Conservation (phyloP, 2,113 vertebrate species). For the Centropus bengalensis region DNA sequence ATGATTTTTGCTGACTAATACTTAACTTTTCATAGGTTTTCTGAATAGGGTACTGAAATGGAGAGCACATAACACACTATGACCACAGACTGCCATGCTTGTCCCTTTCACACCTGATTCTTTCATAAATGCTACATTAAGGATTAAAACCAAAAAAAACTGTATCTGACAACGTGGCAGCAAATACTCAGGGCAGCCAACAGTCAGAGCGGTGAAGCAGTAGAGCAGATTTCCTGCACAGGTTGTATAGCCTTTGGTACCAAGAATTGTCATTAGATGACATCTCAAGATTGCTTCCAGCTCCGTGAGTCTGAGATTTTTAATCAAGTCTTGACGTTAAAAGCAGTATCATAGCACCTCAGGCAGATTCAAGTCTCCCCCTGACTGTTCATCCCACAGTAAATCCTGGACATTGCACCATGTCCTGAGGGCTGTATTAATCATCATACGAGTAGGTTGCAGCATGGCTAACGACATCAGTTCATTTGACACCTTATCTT, state of each 20-base stretch:
- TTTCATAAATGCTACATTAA: background rate
- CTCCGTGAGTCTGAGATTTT: background rate
- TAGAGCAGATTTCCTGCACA: background rate
- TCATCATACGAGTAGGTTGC: background rate
- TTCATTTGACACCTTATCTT: background rate
- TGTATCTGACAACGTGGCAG: background rate
- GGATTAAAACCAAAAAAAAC: background rate
- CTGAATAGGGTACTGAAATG: background rate
- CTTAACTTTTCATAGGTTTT: background rate
- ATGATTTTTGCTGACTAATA: background rate
- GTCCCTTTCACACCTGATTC: background rate
- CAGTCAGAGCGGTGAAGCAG: background rate
- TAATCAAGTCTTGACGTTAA: background rate
- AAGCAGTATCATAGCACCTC: background rate
- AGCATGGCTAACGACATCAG: background rate
- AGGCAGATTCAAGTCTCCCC: background rate
- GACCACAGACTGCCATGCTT: background rate
- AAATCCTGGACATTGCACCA: background rate
- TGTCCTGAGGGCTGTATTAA: background rate
- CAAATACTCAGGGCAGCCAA: background rate
- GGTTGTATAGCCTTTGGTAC: background rate
- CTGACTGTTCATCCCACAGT: background rate
- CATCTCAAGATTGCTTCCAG: background rate
- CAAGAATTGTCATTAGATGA: background rate
- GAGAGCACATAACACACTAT: background rate